Conservation (phyloP, 2,113 vertebrate species). For the Sclerurus mexicanus region DNA sequence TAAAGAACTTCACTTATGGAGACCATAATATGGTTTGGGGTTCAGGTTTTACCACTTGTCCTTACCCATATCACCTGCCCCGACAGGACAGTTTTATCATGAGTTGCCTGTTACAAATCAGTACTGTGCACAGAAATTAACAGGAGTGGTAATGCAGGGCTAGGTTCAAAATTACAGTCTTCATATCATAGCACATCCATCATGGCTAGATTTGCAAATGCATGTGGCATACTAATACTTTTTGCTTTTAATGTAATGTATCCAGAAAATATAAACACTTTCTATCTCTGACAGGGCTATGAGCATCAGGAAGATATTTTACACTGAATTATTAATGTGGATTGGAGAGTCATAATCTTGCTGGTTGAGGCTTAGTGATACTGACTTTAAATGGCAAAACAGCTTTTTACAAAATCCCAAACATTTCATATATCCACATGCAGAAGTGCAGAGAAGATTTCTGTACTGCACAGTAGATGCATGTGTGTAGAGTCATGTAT, state of each 20-base stretch:
- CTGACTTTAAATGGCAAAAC: not conserved
- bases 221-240: not conserved
- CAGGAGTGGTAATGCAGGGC: not conserved
- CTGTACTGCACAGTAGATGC: not conserved
- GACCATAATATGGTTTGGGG: not conserved
- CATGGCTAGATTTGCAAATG: not conserved
- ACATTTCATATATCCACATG: not conserved
- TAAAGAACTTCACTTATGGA: not conserved
- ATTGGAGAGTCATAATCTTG: slow-evolving; percentile 27
- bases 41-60: not conserved
- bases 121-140: not conserved
- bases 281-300: not conserved
- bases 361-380: not conserved
- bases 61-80: not conserved
- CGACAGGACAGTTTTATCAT: not conserved
- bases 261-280: slow-evolving; percentile 20
- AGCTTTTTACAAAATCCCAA: not conserved
- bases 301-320: not conserved
- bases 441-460: not conserved
- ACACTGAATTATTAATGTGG: slow-evolving; percentile 46
- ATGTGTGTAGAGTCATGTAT: too few relatives aligned
- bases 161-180: not conserved
- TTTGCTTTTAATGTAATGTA: not conserved
- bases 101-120: not conserved
- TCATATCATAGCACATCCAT: not conserved